Conservation (phyloP, 2,888 invertebrate species). For the Tenthredo mesomela region DNA sequence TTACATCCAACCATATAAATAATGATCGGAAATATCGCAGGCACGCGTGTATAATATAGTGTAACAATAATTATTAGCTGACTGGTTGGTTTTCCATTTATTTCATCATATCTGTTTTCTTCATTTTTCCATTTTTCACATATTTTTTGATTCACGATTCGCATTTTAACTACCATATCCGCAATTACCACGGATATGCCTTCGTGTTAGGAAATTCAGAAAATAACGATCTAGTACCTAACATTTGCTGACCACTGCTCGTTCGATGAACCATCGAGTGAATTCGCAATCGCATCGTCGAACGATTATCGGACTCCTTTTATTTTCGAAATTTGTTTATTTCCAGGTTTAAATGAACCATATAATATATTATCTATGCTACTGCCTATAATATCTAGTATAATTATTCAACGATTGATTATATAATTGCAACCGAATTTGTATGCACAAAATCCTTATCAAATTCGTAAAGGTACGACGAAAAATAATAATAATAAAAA, state of each 20-base stretch:
- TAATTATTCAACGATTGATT: no score
- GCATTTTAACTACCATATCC: no score
- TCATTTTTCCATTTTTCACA: slow-evolving; percentile 3
- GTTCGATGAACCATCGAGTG: neutral
- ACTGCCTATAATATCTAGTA: no score
- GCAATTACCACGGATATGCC: no score
- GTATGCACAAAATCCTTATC: slow-evolving; percentile 14
- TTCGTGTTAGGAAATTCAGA: neutral
- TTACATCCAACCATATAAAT: neutral
- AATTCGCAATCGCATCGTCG: no score
- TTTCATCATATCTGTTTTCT: neutral
- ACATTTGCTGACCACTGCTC: no score
- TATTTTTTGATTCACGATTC: neutral
- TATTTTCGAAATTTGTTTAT: no score
- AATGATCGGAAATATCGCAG: neutral
- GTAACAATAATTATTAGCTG: neutral
- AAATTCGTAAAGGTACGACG: neutral
- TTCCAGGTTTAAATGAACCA: no score
- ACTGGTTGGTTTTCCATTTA: neutral
- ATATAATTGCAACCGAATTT: neutral
- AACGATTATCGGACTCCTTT: no score
- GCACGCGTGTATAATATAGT: neutral
- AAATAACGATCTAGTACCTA: neutral
- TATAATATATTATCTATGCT: no score
- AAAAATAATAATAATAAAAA: no score